phyloP scores from a whole-genome alignment of 2,888 invertebrate species.

The Pheosia gnoma region DNA sequence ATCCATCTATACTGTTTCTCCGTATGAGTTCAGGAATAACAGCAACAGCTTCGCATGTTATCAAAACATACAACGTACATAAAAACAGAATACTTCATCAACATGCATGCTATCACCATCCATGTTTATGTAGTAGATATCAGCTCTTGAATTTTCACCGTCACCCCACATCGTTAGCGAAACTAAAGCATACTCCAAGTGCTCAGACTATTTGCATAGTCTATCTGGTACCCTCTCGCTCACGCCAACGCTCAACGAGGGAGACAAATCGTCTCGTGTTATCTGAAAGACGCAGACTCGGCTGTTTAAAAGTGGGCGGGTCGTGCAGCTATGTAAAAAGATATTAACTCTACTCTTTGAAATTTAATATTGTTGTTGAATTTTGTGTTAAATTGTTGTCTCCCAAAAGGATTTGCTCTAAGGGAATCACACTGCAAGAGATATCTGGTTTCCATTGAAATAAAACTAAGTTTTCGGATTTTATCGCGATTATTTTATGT shows the following conservation, averaged over 20 bases:
- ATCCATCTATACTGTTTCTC: too few relatives aligned
- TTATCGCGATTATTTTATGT: too few relatives aligned
- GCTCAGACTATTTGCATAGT: conserved; percentile 53
- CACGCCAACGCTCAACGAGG: conserved; percentile 16
- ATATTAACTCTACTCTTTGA: conserved; percentile 2
- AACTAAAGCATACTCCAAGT: conserved; percentile 52
- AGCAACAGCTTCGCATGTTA: too few relatives aligned
- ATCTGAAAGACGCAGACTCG: conserved; percentile 33
- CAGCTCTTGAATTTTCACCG: conserved; percentile 34
- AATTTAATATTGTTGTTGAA: conserved; percentile 1
- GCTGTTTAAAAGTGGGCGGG: conserved; percentile 15
- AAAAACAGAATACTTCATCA: neutral
- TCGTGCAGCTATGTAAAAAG: conserved; percentile 10
- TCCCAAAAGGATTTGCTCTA: neutral
- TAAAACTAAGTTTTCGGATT: too few relatives aligned
- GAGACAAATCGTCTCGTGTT: conserved; percentile 29
- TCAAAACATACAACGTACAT: neutral
- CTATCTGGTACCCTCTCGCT: conserved; percentile 22
- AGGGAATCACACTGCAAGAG: too few relatives aligned
- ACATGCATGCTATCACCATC: conserved; percentile 10
- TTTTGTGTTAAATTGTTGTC: neutral
- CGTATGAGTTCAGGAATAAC: too few relatives aligned
- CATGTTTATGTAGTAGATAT: conserved; percentile 20
- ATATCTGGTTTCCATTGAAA: too few relatives aligned
- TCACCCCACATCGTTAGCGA: conserved; percentile 58